Evolutionary conservation across 92 coral and sea anemone species (phyloP).

Genomic region (Micromussa lordhowensis): DNA sequence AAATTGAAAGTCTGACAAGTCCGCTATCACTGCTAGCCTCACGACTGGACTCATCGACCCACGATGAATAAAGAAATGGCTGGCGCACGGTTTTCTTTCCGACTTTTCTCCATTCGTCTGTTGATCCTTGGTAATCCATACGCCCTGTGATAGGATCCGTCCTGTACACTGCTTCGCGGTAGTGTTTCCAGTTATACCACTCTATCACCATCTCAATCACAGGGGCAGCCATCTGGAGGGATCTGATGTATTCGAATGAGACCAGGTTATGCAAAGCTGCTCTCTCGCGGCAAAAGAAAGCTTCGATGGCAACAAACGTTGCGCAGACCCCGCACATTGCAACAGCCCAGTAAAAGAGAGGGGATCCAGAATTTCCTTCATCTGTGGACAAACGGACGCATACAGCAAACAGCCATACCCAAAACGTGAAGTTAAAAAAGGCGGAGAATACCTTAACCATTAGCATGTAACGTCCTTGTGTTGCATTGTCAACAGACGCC

Average conservation of each 20-base stretch:
- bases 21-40: not conserved
- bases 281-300: constrained; percentile 48
- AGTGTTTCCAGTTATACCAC: constrained; percentile 32
- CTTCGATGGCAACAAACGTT: constrained; percentile 47
- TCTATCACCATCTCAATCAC: constrained; percentile 36
- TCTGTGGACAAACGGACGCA: constrained; percentile 31
- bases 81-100: constrained; percentile 33
- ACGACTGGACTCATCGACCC: constrained; percentile 44
- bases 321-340: constrained; percentile 62
- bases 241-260: constrained; percentile 56
- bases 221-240: constrained; percentile 41
- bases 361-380: constrained; percentile 5
- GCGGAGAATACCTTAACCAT: constrained; percentile 51
- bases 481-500: constrained; percentile 15
- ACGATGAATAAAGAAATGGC: constrained; percentile 49
- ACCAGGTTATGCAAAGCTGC: constrained; percentile 37
- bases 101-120: constrained; percentile 17
- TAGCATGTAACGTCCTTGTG: constrained; percentile 26
- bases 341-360: constrained; percentile 53
- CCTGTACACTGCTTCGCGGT: constrained; percentile 6
- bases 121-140: constrained; percentile 3
- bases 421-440: constrained; percentile 59
- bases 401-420: constrained; percentile 62
- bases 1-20: constrained; percentile 30
- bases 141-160: constrained; percentile 8